Conservation (phyloP, 2,797 vertebrate genomes). For the Margarornis squamiger region DNA sequence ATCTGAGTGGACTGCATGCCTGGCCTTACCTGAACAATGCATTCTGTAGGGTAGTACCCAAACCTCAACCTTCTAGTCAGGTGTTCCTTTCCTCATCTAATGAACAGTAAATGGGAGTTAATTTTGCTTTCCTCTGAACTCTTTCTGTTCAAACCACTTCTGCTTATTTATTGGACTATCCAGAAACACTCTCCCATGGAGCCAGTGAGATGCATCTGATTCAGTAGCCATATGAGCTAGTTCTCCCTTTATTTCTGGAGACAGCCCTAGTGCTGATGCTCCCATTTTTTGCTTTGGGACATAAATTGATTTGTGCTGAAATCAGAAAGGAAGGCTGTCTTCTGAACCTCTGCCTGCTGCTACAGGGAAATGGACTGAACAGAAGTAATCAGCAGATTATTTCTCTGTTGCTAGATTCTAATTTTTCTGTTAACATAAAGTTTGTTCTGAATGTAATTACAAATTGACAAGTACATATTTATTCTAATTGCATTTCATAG, state of each 20-base stretch:
- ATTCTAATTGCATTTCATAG: slow-evolving; percentile 33
- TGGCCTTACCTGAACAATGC: not conserved
- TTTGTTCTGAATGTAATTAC: slow-evolving; percentile 14
- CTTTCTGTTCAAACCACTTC: not conserved
- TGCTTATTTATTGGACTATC: not conserved
- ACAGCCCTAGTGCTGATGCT: not conserved
- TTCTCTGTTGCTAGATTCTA: not conserved
- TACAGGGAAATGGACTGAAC: not conserved
- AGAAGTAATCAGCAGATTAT: not conserved
- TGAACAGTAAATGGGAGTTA: not conserved
- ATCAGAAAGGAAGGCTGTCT: not conserved
- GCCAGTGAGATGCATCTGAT: not conserved
- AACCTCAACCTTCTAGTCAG: not conserved
- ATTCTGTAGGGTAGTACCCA: not conserved
- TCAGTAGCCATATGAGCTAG: not conserved
- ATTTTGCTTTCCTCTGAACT: not conserved
- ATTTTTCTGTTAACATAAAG: not conserved
- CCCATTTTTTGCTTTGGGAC: not conserved
- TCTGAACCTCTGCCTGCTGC: not conserved
- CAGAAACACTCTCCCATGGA: not conserved
- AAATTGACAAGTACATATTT: not conserved
- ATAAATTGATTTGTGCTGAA: not conserved
- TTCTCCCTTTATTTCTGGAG: not conserved
- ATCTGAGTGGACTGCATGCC: too few relatives aligned
- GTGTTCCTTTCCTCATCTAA: not conserved